Base-by-base conservation (phyloP, 2,888 invertebrate species). In the Tribolium freemani region DNA sequence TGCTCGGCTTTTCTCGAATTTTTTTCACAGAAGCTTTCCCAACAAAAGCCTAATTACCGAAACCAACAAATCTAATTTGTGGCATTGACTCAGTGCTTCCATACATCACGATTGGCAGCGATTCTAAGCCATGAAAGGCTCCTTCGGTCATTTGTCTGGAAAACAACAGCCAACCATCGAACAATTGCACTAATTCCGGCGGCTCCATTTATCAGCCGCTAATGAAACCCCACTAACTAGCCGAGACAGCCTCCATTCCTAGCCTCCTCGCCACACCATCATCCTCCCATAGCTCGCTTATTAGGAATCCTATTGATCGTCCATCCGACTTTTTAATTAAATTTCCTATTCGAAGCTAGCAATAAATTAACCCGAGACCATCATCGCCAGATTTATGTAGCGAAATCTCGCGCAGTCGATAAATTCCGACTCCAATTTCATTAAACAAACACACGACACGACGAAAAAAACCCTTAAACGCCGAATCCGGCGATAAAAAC, bases 11-110 rank as follows among this genome's bases (percentile, higher is more conserved):
- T 26, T 26, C 26, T 26, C 26, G 26, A 26, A 5, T 26, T 26
- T 26, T 26, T 26, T 26, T 26, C 26, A 26, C 64, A 53, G 64
- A 64, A 64, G 54, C 44, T 44, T 51, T 30, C 1, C 11, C 69
- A 75, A 78, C 79, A 78, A 78, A 77, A 76, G 77, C 60, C 58
- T 76, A 78, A 78, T 79, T 77, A 78, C 75, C 75, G 77, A 75
- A 77, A 76, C 76, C 71, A 76, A 78, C 78, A 78, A 77, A 77
- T 76, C 75, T 77, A 76, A 78, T 79, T 76, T 76, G 70, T 53
- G 63, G 70, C 69, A 78, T 76, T 74, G 69, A 69, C 21, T 48
- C 58, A 57, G 26, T 46, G 30, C 64, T 48, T 66, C 56, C 67
- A 61, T 73, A 61, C 67, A 72, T 74, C 69, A 72, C 71, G 74